Conservation (phyloP, 2,888 invertebrate genomes). For the Gymnocheta viridis region DNA sequence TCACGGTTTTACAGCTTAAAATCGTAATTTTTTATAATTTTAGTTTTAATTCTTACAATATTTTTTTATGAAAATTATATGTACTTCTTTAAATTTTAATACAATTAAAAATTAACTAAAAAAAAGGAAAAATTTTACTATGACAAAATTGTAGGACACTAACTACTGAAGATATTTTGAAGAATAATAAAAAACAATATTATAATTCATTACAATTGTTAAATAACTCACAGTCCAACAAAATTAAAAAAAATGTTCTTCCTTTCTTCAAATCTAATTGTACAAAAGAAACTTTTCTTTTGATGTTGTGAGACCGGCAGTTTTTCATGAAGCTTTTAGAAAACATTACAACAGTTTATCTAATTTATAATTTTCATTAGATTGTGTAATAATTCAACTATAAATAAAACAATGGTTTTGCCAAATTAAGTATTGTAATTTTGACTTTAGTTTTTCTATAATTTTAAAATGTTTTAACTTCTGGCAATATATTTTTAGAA, state of each 20-base stretch:
- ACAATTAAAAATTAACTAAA: conserved; percentile 50
- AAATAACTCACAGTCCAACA: too few relatives aligned
- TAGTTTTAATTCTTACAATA: background rate
- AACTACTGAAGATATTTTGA: background rate
- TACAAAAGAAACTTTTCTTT: too few relatives aligned
- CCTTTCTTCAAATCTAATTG: too few relatives aligned
- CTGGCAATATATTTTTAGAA: background rate
- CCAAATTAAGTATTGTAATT: background rate
- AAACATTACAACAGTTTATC: background rate
- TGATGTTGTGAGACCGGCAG: too few relatives aligned
- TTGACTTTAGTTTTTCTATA: background rate
- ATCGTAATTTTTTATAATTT: conserved; percentile 58
- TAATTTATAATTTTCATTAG: background rate
- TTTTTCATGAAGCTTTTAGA: background rate
- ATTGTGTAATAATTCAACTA: background rate
- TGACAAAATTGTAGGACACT: background rate
- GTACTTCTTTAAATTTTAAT: background rate
- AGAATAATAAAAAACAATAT: background rate
- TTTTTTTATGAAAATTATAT: conserved; percentile 5
- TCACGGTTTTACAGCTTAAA: conserved; percentile 75
- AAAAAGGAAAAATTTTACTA: conserved; percentile 16
- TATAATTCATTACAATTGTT: background rate
- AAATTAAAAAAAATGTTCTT: too few relatives aligned
- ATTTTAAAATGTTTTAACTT: background rate
- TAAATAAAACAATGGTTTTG: background rate